phyloP scores from a whole-genome alignment of 2,113 vertebrate genomes.

The Albula goreensis region DNA sequence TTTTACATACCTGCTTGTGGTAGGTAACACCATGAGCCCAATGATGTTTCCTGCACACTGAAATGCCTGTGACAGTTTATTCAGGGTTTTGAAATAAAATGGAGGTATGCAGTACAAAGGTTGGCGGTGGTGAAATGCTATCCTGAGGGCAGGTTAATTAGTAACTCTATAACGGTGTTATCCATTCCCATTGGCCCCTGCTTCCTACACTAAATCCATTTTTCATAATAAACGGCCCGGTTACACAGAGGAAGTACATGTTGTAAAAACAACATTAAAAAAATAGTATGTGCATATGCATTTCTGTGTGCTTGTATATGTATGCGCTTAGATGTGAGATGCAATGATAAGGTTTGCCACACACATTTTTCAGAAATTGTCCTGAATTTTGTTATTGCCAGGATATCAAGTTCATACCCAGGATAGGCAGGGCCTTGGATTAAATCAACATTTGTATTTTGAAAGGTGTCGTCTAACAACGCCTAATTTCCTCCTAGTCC shows the following conservation, averaged over 20 bases:
- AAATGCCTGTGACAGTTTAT: neutral
- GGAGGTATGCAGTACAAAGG: slow-evolving; percentile 61
- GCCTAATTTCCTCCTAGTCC: neutral
- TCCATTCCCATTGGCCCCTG: neutral
- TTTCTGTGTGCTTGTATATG: too few relatives aligned
- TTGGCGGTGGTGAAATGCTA: slow-evolving; percentile 41
- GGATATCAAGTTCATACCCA: neutral
- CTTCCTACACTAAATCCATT: slow-evolving; percentile 3
- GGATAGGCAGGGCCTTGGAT: neutral
- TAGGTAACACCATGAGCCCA: neutral
- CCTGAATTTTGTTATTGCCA: neutral
- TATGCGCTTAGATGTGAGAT: too few relatives aligned
- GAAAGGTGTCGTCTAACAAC: neutral
- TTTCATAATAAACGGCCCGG: neutral
- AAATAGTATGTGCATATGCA: neutral
- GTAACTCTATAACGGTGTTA: slow-evolving; percentile 18
- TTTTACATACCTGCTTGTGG: slow-evolving; percentile 8
- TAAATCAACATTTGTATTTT: neutral
- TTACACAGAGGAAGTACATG: neutral
- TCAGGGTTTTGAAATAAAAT: slow-evolving; percentile 1
- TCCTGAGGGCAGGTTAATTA: slow-evolving; percentile 60
- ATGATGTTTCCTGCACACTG: neutral
- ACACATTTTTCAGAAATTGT: neutral
- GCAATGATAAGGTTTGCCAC: neutral
- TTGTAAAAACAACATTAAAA: neutral